Conservation (phyloP, 1,140 invertebrate genomes). For the Xylocopa sonorina region DNA sequence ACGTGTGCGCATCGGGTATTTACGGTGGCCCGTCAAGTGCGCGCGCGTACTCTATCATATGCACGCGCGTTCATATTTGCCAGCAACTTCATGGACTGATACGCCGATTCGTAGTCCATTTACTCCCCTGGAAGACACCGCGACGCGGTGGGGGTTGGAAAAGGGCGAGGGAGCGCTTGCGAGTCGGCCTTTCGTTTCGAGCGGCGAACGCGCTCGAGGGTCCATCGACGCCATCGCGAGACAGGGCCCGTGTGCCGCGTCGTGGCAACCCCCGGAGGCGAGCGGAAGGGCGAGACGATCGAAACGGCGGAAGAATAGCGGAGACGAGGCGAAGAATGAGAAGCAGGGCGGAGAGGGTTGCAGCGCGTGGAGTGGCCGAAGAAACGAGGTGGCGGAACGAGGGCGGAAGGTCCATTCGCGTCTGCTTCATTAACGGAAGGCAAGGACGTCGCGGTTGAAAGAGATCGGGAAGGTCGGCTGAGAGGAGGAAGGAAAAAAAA, state of each 20-base stretch:
- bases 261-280: background rate
- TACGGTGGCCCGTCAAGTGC: background rate
- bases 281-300: background rate
- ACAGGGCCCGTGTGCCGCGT: constrained; percentile 40
- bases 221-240: constrained; percentile 36
- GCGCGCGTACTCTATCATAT: background rate
- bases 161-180: background rate
- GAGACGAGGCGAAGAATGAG: constrained; percentile 1
- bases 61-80: background rate
- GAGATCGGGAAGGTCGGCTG: constrained; percentile 56
- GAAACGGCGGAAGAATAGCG: background rate
- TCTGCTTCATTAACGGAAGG: constrained; percentile 59
- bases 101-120: too few species aligned
- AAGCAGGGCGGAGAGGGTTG: background rate
- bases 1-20: constrained; percentile 17
- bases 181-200: constrained; percentile 12
- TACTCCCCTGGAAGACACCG: too few species aligned
- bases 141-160: too few species aligned
- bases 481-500: constrained; percentile 35
- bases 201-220: constrained; percentile 24
- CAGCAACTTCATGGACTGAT: constrained; percentile 36
- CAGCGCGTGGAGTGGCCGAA: background rate
- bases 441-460: constrained; percentile 47
- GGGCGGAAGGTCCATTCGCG: constrained; percentile 41
- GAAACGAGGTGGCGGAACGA: constrained; percentile 22